Evolutionary conservation across 2,113 vertebrate genomes (phyloP), one percentile per base, ranked within the genome.

Genomic region (Cranoglanis bouderius): DNA sequence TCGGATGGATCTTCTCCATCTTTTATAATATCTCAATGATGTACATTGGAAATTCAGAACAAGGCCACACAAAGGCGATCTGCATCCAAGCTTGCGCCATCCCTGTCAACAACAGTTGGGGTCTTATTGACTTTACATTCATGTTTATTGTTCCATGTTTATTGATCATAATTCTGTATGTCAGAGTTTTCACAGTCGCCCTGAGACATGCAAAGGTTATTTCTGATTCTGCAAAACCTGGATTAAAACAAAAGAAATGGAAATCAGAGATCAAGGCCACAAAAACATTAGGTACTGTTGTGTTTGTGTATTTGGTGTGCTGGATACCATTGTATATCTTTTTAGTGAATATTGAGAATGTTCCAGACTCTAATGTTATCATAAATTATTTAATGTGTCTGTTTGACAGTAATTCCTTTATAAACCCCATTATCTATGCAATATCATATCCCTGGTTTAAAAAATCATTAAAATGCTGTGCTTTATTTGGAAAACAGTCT

Each of bases 141-240:
- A 65, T 9, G n/a, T 90, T 91, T 46, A 65, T 87, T 81, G 5
- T 89, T 32, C 89, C 90, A 18, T 91, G 82, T 75, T 63, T 80
- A 19, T 18, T 82, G 43, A 90, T 91, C 35, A n/a, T 92, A 9
- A 87, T 86, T 51, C 43, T 90, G 74, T 91, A 89, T 74, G 9
- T 88, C 32, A 91, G 67, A 82, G 86, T 90, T 32, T 80, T 88
- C 12, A 3, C 59, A 26, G 85, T 91, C 14, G 91, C 88, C 16
- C 89, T 80, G 38, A 90, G 51, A 81, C 89, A 90, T 65, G 89
- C 86, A 26, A 90, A 87, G n/a, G 94, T 92, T 57, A 96, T 90
- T 85, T 85, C 63, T 40, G 24, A 82, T 13, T 1, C 49, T 16
- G 2, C 32, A 81, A 78, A 85, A 84, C 84, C 19, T 35, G 82